A percentile compares a stretch with the other conserved stretches of the same genome.
Evolutionary conservation across 2,888 invertebrate species (phyloP).

Genomic region (Drosophila peninsularis): DNA sequence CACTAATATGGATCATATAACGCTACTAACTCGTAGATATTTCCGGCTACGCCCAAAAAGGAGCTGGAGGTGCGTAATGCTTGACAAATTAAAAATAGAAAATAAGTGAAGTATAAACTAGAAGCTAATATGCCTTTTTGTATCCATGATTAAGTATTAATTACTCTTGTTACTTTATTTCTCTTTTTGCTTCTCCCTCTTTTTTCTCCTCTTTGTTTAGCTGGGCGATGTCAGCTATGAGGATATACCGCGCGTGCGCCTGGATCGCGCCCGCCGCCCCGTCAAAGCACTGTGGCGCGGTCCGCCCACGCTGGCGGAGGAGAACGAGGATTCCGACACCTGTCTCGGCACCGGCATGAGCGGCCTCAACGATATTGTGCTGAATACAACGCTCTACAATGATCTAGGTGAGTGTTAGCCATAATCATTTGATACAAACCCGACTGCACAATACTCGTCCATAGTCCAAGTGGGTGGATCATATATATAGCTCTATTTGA

Average conservation of each 20-base stretch:
- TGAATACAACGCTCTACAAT: constrained; percentile 84
- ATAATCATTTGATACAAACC: background rate
- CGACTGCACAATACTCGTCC: background rate
- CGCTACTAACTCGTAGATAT: constrained; percentile 81
- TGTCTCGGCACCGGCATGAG: constrained; percentile 67
- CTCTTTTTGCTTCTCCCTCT: background rate
- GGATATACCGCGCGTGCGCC: constrained; percentile 87
- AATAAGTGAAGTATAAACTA: background rate
- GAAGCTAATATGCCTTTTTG: background rate
- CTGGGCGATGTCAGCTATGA: constrained; percentile 84
- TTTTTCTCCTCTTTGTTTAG: constrained; percentile 49
- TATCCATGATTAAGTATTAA: background rate
- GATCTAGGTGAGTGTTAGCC: constrained; percentile 83
- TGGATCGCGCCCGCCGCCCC: constrained; percentile 88
- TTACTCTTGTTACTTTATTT: background rate
- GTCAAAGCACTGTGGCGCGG: constrained; percentile 86
- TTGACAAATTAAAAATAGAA: background rate
- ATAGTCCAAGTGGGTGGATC: background rate
- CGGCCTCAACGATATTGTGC: constrained; percentile 82
- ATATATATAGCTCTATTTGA: too few relatives aligned
- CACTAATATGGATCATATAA: constrained; percentile 51
- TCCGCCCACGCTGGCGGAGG: constrained; percentile 87
- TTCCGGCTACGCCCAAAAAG: constrained; percentile 85
- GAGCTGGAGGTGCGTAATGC: constrained; percentile 84
- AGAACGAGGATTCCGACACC: constrained; percentile 85